Conservation (phyloP, 1,140 invertebrate species). For the Listronotus oregonensis region DNA sequence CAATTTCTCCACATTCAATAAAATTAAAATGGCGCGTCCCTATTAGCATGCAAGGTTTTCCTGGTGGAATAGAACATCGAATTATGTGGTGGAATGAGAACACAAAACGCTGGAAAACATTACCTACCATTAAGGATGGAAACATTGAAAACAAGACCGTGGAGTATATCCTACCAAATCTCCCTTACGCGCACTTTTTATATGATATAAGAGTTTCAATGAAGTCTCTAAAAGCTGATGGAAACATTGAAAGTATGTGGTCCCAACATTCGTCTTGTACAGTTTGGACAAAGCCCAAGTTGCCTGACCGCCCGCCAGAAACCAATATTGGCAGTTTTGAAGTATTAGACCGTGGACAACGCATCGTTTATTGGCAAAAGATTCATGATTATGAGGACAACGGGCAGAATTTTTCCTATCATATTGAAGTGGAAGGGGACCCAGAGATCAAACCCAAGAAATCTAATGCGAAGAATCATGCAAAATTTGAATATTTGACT, state of each 20-base stretch:
- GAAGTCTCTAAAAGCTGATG: slow-evolving; percentile 60
- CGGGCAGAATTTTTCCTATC: slow-evolving; percentile 61
- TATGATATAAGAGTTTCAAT: slow-evolving; percentile 73
- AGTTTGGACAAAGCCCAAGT: slow-evolving; percentile 64
- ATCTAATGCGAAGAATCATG: slow-evolving; percentile 60
- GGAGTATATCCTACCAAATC: slow-evolving; percentile 61
- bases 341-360: slow-evolving; percentile 56
- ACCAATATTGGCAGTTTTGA: slow-evolving; percentile 71
- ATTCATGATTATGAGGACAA: slow-evolving; percentile 66
- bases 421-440: slow-evolving; percentile 55
- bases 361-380: slow-evolving; percentile 72
- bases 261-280: slow-evolving; percentile 64
- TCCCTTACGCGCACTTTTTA: slow-evolving; percentile 67
- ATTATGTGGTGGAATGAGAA: slow-evolving; percentile 51
- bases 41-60: slow-evolving; percentile 63
- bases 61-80: slow-evolving; percentile 63
- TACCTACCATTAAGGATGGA: neutral
- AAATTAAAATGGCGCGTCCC: slow-evolving; percentile 65
- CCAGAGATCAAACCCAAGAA: slow-evolving; percentile 53
- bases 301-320: slow-evolving; percentile 65
- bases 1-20: slow-evolving; percentile 63
- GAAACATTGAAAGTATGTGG: slow-evolving; percentile 61
- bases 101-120: slow-evolving; percentile 11
- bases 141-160: slow-evolving; percentile 35
- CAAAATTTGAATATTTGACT: slow-evolving; percentile 60